Evolutionary conservation across 1,140 invertebrate species (phyloP).

Genomic region (Bursaphelenchus mucronatus): DNA sequence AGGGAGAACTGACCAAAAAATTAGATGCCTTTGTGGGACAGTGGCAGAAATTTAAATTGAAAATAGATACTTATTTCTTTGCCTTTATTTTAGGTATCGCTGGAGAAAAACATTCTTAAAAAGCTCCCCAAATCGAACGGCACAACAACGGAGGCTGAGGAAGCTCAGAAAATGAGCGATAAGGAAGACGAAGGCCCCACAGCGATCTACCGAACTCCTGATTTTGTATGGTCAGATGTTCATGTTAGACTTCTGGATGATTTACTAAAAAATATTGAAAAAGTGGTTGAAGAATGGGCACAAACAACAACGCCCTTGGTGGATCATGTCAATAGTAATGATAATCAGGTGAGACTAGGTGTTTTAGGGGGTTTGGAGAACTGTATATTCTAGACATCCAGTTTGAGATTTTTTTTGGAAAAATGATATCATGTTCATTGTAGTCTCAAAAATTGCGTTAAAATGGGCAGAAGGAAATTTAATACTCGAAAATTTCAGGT

Average conservation of each 20-base stretch:
- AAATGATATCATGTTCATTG: too few species aligned
- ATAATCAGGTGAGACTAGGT: constrained; percentile 86
- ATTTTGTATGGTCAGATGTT: constrained; percentile 98
- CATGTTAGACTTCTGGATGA: constrained; percentile 93
- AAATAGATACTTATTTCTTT: too few species aligned
- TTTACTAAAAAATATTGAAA: constrained; percentile 91
- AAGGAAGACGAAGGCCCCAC: constrained; percentile 66
- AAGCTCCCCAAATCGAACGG: not conserved
- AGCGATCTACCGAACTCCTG: constrained; percentile 96
- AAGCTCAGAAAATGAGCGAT: constrained; percentile 17
- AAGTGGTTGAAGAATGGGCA: constrained; percentile 88
- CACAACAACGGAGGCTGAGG: not conserved
- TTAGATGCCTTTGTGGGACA: too few species aligned
- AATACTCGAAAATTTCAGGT: constrained; percentile 73
- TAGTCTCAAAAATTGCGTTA: too few species aligned
- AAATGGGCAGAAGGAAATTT: too few species aligned
- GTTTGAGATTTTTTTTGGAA: too few species aligned
- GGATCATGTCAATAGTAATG: constrained; percentile 96
- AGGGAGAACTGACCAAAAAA: too few species aligned
- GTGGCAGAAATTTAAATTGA: too few species aligned
- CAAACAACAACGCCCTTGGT: constrained; percentile 89
- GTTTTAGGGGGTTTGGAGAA: constrained; percentile 67
- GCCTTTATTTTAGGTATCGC: not conserved
- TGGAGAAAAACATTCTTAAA: constrained; percentile 12
- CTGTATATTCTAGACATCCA: too few species aligned